These are phyloP conservation scores for Aphelocoma californica DNA, from an alignment of 2,797 vertebrate species.

Conservation along the genomic window DNA sequence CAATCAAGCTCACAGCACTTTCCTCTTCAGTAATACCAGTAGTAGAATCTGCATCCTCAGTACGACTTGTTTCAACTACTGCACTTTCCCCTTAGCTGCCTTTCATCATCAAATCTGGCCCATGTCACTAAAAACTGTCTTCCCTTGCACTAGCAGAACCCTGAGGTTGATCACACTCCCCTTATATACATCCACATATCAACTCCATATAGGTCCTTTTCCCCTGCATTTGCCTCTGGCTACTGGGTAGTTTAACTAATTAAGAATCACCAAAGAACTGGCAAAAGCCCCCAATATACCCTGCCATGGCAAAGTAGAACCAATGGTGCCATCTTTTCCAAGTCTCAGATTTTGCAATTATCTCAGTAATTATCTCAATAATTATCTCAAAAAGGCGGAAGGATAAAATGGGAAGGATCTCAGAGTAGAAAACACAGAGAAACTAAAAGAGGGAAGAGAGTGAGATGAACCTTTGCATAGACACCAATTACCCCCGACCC, in stretches of 20 bases:
- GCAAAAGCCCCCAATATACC: rapidly evolving
- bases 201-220: neutral
- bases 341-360: neutral
- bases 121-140: rapidly evolving
- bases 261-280: neutral
- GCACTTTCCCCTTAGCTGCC: neutral
- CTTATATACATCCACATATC: neutral
- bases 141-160: neutral
- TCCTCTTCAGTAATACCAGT: neutral
- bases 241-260: neutral
- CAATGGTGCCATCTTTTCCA: neutral
- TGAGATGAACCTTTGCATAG: neutral
- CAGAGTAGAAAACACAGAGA: neutral
- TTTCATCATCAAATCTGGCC: neutral
- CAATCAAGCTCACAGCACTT: neutral
- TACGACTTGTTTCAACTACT: neutral
- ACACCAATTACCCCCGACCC: neutral
- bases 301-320: rapidly evolving
- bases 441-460: neutral
- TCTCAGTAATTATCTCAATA: too few relatives aligned
- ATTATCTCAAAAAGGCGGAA: neutral
- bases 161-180: neutral
- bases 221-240: neutral
- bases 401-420: neutral
- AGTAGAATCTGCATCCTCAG: neutral